Evolutionary conservation across 2,797 vertebrate genomes (phyloP).

Genomic region (Mormyrus hasselquistii): DNA sequence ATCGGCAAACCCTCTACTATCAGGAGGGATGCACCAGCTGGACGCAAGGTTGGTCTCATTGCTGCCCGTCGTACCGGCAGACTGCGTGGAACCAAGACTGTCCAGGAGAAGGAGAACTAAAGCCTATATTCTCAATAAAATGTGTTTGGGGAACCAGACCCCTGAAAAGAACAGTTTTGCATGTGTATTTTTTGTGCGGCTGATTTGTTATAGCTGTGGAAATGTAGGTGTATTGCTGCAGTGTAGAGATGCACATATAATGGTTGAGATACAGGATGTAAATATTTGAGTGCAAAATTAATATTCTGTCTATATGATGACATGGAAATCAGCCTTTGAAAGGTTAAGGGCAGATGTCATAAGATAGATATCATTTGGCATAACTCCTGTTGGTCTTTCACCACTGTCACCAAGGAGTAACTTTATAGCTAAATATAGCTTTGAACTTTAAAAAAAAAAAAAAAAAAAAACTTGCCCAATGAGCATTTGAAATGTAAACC

Average conservation of each 20-base stretch:
- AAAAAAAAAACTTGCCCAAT: neutral
- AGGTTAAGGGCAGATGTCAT: neutral
- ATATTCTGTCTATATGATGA: neutral
- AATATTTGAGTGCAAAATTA: neutral
- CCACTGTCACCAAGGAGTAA: neutral
- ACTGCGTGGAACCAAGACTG: constrained; percentile 98
- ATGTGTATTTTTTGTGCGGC: neutral
- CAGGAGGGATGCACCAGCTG: constrained; percentile 92
- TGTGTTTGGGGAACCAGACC: constrained; percentile 28
- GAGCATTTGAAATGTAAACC: neutral
- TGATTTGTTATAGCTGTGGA: neutral
- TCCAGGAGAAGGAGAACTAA: constrained; percentile 97
- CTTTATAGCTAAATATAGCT: neutral
- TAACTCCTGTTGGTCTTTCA: neutral
- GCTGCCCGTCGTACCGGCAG: constrained; percentile 94
- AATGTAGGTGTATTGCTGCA: neutral
- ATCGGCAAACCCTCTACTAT: constrained; percentile 98
- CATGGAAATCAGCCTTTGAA: neutral
- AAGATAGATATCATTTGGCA: neutral
- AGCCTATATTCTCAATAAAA: constrained; percentile 64
- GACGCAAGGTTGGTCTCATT: constrained; percentile 98
- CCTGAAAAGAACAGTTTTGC: neutral
- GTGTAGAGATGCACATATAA: neutral
- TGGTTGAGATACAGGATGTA: neutral
- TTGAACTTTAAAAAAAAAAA: neutral